phyloP scores from a whole-genome alignment of 2,113 vertebrate species.

The Galemys pyrenaicus region DNA sequence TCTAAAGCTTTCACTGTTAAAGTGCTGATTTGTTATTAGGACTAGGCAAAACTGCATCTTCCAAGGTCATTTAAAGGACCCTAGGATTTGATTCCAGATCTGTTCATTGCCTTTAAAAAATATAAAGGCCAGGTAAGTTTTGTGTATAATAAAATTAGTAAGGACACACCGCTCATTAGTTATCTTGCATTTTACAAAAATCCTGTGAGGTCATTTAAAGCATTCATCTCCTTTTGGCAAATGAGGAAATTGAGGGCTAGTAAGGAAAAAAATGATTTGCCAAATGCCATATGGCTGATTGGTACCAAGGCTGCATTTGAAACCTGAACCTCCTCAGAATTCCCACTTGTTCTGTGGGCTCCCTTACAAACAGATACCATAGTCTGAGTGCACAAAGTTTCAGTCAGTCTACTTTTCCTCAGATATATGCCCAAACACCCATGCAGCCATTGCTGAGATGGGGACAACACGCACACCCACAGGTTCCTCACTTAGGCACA shows the following conservation, averaged over 20 bases:
- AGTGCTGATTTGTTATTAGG: neutral
- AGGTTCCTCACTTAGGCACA: no score
- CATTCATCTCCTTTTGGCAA: neutral
- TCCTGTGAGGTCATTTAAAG: neutral
- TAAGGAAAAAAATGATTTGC: neutral
- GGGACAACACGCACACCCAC: no score
- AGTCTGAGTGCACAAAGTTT: neutral
- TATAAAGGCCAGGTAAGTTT: neutral
- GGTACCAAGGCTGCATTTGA: neutral
- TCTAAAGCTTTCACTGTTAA: neutral
- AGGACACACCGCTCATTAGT: neutral
- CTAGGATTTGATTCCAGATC: neutral
- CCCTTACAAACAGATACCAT: neutral
- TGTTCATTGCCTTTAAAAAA: slow-evolving; percentile 13
- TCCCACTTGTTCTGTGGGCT: neutral
- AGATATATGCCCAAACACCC: neutral
- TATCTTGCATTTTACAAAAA: neutral
- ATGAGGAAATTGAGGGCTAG: neutral
- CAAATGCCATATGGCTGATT: neutral
- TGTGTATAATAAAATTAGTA: neutral
- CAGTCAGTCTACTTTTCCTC: neutral
- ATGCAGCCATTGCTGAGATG: neutral
- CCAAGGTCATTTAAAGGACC: neutral
- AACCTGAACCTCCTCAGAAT: neutral
- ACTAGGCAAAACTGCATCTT: neutral